These are phyloP conservation scores for Drosophila bocqueti DNA, from an alignment of 1,140 invertebrate genomes.

Conservation along the genomic window DNA sequence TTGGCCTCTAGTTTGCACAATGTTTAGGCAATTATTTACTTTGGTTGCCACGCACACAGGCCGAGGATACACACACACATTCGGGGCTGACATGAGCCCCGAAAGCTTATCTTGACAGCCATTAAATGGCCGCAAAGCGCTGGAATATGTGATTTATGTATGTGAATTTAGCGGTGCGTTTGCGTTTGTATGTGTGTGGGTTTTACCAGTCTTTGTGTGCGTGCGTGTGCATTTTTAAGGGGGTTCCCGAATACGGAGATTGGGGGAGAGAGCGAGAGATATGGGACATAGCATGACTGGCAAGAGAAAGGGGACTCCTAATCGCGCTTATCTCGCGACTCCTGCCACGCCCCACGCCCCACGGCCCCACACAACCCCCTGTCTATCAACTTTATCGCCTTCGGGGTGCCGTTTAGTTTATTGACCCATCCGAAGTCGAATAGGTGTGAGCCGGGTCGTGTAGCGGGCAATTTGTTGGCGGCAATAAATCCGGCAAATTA, in stretches of 20 bases:
- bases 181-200: constrained; percentile 4
- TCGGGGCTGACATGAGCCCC: constrained; percentile 22
- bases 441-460: constrained; percentile 48
- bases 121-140: constrained; percentile 77
- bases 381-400: constrained; percentile 72
- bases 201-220: background rate
- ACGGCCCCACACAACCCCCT: background rate
- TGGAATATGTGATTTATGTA: constrained; percentile 73
- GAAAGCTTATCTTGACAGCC: constrained; percentile 78
- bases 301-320: constrained; percentile 43
- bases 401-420: constrained; percentile 64
- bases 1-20: constrained; percentile 52
- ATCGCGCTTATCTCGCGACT: constrained; percentile 74
- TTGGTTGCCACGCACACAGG: constrained; percentile 33
- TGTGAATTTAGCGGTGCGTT: constrained; percentile 18
- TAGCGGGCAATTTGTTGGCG: constrained; percentile 65
- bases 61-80: background rate
- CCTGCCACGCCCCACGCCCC: constrained; percentile 11
- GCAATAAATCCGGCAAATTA: constrained; percentile 64
- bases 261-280: constrained; percentile 14
- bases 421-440: constrained; percentile 60
- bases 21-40: constrained; percentile 79
- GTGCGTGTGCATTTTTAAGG: constrained; percentile 67
- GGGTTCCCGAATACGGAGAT: constrained; percentile 21
- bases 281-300: constrained; percentile 19